phyloP scores from a whole-genome alignment of 2,113 vertebrate genomes.

The Pelodiscus sinensis region DNA sequence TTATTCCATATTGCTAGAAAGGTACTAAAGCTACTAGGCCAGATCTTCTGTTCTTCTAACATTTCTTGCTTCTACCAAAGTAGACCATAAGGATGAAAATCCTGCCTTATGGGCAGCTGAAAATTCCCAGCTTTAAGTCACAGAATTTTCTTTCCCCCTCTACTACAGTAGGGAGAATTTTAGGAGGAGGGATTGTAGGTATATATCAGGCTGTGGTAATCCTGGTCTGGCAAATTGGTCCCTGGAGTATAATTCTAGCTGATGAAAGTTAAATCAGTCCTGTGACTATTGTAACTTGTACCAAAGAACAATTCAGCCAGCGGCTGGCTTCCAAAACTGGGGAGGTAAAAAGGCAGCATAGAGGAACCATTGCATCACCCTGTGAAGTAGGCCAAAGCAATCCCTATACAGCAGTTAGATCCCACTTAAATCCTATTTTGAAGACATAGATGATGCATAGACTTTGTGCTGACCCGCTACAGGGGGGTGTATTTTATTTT shows the following conservation, averaged over 20 bases:
- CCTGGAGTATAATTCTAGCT: background rate
- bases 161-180: background rate
- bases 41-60: background rate
- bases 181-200: background rate
- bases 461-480: background rate
- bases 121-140: background rate
- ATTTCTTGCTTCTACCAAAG: background rate
- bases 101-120: background rate
- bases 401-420: background rate
- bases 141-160: background rate
- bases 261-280: background rate
- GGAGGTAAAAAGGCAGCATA: background rate
- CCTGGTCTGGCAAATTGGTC: background rate
- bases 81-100: background rate
- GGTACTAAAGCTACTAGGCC: background rate
- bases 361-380: background rate
- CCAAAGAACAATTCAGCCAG: background rate
- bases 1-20: background rate
- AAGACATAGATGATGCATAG: background rate
- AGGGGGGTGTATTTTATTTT: slow-evolving; percentile 50
- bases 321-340: background rate
- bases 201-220: background rate
- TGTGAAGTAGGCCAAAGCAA: background rate
- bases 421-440: background rate
- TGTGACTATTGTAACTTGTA: background rate